A percentile compares a stretch with the other conserved stretches of the same genome.
Evolutionary conservation across 1,140 invertebrate species (phyloP).

Genomic region (Hetaerina americana): DNA sequence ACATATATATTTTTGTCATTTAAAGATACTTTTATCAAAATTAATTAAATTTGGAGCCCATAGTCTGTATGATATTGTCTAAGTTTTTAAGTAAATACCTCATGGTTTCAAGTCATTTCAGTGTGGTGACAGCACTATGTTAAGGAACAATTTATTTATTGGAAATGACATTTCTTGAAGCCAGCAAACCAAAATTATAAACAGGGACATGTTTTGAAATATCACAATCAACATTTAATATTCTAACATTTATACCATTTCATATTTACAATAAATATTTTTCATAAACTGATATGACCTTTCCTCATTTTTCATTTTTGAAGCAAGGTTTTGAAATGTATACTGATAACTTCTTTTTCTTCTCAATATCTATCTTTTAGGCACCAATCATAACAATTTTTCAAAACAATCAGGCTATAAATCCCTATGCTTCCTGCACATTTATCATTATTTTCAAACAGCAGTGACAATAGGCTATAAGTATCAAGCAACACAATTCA

Average conservation of each 20-base stretch:
- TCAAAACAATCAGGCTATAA: background rate
- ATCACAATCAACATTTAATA: constrained; percentile 1
- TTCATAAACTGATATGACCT: background rate
- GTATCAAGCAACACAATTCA: background rate
- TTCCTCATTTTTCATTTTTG: background rate
- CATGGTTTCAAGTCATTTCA: background rate
- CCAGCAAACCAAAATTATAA: background rate
- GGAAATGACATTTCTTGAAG: background rate
- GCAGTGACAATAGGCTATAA: background rate
- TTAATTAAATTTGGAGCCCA: background rate
- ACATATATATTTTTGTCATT: background rate
- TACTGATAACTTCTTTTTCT: background rate
- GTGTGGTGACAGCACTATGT: background rate
- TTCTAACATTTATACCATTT: background rate
- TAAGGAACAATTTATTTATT: background rate
- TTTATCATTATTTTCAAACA: background rate
- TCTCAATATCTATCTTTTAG: background rate
- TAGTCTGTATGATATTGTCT: background rate
- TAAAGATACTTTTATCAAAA: background rate
- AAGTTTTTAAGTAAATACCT: background rate
- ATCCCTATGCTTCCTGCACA: background rate
- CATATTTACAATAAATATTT: background rate
- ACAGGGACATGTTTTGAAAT: background rate
- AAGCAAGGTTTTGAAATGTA: background rate
- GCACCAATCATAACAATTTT: background rate